phyloP scores from a whole-genome alignment of 2,113 vertebrate species.

The Eclectus roratus region DNA sequence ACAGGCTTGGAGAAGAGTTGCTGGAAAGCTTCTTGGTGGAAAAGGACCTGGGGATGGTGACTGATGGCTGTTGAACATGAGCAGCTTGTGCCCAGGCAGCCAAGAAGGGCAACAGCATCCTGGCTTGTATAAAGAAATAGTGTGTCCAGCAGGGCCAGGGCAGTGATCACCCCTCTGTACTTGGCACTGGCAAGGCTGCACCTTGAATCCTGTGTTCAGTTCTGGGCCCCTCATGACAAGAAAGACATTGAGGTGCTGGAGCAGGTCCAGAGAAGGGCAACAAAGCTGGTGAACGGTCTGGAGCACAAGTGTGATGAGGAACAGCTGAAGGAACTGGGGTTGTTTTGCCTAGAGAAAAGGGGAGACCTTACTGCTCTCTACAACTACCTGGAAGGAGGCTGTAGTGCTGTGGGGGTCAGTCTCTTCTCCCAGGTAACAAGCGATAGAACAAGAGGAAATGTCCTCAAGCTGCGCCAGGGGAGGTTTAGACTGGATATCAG shows the following conservation, averaged over 20 bases:
- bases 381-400: background rate
- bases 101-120: background rate
- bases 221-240: background rate
- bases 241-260: background rate
- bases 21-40: accelerated
- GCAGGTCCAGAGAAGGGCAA: background rate
- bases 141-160: background rate
- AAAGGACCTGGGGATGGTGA: accelerated
- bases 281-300: background rate
- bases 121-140: background rate
- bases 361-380: accelerated
- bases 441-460: background rate
- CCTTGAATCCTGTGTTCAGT: background rate
- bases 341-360: background rate
- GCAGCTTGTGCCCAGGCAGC: background rate
- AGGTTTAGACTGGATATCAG: background rate
- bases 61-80: accelerated
- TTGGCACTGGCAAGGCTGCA: background rate
- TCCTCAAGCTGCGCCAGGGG: background rate
- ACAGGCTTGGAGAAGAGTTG: background rate
- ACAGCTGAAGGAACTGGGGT: background rate
- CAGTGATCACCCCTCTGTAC: background rate
- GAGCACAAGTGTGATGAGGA: background rate
- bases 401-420: accelerated
- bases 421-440: background rate